Base-by-base conservation (phyloP, 2,888 invertebrate species). In the Agrotis segetum region DNA sequence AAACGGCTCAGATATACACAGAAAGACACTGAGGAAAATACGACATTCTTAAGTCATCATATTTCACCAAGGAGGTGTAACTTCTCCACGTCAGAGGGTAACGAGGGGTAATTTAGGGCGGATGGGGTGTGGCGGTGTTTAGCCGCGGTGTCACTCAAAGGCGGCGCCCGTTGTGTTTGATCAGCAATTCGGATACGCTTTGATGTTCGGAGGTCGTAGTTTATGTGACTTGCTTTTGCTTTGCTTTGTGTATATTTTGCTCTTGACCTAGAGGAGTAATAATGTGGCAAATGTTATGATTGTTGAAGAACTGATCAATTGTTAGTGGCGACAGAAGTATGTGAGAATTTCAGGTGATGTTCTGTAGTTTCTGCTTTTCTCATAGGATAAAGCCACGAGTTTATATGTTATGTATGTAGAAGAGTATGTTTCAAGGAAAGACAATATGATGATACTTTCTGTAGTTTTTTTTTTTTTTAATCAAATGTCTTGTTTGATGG, bases 91-190 rank as follows among this genome's bases (percentile, higher is more conserved):
- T 44, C 56, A 19, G 0, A n/a, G 50, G 55, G 29, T 67, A 34
- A 64, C 40, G 56, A 76, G 47, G 59, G 56, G 72, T 61, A 61
- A 71, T 79, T 73, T 59, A 46, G 55, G n/a, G 17, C 74, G 72
- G 60, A 49, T 61, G 29, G 47, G 77, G 75, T 50, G 76, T 24
- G 78, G 56, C 29, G 9, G n/a, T 68, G 56, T 65, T 71, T 65
- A 50, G 47, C 24, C 52, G 6, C n/a, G 40, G 49, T 68, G 68
- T 66, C 60, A 75, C 64, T 59, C 61, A 55, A 69, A 59, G 79
- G 70, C 24, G 66, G 56, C 67, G 49, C 13, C 0, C 19, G 24
- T 14, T 11, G 46, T 70, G 65, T 80, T 81, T 68, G 61, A 67
- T 50, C 70, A 53, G 61, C 4, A 1, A 59, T 71, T 71, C 19